Conservation (phyloP, 2,113 vertebrate genomes). For the Cephalopholis sonnerati region DNA sequence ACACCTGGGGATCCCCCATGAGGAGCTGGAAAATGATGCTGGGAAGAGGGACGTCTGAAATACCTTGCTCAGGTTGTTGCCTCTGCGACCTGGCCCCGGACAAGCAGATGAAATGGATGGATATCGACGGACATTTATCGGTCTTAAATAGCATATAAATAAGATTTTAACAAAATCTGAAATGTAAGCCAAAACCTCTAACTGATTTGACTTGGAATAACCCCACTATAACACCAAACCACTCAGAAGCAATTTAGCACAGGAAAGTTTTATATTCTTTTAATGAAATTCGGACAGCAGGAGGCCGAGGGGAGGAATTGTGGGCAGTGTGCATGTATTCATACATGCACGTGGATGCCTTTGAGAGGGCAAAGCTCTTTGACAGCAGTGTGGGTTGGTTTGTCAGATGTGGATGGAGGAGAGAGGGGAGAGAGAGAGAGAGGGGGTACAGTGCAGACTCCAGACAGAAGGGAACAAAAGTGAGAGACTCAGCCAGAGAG, state of each 20-base stretch:
- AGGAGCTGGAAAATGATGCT: no score
- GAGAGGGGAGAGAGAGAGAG: not conserved
- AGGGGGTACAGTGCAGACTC: conserved; percentile 6
- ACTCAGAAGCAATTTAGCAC: not conserved
- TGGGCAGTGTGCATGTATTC: conserved; percentile 1
- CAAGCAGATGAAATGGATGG: no score
- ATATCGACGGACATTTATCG: no score
- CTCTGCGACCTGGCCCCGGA: no score
- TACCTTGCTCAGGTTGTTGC: no score
- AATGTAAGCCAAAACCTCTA: no score
- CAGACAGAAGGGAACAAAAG: conserved; percentile 52
- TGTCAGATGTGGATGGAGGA: not conserved
- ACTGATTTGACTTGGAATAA: no score
- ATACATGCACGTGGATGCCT: conserved; percentile 17
- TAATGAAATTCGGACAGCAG: conserved; percentile 41
- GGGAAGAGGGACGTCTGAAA: no score
- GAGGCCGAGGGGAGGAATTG: conserved; percentile 39
- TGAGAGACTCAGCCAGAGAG: conserved; percentile 35
- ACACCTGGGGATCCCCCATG: no score
- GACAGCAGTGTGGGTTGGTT: conserved; percentile 1
- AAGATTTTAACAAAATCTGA: no score
- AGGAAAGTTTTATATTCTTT: conserved; percentile 58
- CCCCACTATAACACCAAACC: not conserved
- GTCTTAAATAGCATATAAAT: no score
- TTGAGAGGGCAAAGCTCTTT: conserved; percentile 18